Percentiles rank a stretch among this genome's conserved stretches.
These are phyloP conservation scores for Umimayanthus kanabou DNA, from an alignment of 92 coral and sea anemone species.

Conservation along the genomic window DNA sequence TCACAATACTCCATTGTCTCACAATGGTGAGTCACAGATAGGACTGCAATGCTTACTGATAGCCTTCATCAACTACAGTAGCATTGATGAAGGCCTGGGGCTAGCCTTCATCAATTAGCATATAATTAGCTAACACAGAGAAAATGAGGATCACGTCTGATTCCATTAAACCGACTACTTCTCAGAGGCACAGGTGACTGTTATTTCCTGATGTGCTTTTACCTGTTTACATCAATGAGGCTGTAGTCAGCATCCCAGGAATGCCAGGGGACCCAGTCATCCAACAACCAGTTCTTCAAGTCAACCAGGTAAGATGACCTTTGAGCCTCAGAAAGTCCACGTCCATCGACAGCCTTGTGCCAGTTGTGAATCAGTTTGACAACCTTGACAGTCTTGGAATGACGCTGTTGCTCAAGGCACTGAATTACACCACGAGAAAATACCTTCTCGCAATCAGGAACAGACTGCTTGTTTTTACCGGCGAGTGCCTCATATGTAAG, in stretches of 20 bases:
- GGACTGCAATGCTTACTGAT: no score
- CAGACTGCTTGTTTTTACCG: slow-evolving; percentile 81
- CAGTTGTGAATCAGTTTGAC: slow-evolving; percentile 56
- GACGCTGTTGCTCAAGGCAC: slow-evolving; percentile 47
- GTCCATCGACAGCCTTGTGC: slow-evolving; percentile 32
- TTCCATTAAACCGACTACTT: no score
- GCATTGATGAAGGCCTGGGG: no score
- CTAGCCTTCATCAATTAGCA: no score
- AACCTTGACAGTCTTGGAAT: slow-evolving; percentile 50
- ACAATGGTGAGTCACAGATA: no score
- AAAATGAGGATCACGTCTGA: no score
- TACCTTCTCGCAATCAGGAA: slow-evolving; percentile 71
- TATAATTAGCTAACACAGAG: no score
- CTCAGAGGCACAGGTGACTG: no score
- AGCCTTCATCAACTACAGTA: no score
- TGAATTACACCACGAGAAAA: slow-evolving; percentile 64
- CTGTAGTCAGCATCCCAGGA: no score
- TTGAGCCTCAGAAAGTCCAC: not conserved
- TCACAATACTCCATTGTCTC: not conserved
- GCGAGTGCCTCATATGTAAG: slow-evolving; percentile 82
- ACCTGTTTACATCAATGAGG: no score
- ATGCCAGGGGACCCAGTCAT: not conserved
- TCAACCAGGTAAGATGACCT: not conserved
- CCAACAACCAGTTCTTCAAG: not conserved
- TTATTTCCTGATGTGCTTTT: no score